These are phyloP conservation scores for Coboldia fuscipes DNA, from an alignment of 1,140 invertebrate genomes.

Conservation along the genomic window DNA sequence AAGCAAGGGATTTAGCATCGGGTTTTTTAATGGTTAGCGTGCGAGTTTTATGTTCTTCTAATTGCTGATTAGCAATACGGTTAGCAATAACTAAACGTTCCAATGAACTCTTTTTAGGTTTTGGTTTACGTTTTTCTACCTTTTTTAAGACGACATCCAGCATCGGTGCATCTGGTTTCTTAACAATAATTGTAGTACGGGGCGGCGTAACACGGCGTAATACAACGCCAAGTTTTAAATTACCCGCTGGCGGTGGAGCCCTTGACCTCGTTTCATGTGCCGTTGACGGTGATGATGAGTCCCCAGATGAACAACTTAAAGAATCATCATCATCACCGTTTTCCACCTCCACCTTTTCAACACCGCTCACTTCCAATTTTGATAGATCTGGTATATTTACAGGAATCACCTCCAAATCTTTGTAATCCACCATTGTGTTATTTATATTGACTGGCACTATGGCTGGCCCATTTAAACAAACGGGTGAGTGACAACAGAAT, in stretches of 20 bases:
- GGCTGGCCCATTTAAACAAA: constrained; percentile 4
- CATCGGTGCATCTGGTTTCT: constrained; percentile 16
- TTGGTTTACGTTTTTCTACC: constrained; percentile 14
- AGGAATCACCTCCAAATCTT: not conserved
- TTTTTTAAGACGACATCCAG: constrained; percentile 17
- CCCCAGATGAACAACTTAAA: not conserved
- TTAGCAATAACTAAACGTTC: no score
- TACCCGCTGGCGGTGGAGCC: constrained; percentile 10
- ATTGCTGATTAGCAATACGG: no score
- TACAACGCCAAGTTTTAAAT: constrained; percentile 14
- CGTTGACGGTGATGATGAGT: not conserved
- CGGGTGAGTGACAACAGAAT: constrained; percentile 3
- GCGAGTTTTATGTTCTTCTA: no score
- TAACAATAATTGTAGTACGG: constrained; percentile 11
- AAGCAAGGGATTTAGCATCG: no score
- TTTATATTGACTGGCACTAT: constrained; percentile 1
- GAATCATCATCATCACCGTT: not conserved
- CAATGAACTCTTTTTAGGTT: constrained; percentile 17
- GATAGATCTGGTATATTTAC: not conserved
- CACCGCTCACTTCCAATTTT: not conserved
- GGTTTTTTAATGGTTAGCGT: no score
- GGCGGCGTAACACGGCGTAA: constrained; percentile 15
- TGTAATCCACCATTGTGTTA: not conserved
- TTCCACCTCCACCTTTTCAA: not conserved
- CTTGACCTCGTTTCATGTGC: not conserved